Evolutionary conservation across 2,797 vertebrate genomes (phyloP).

Genomic region (Varecia variegata): DNA sequence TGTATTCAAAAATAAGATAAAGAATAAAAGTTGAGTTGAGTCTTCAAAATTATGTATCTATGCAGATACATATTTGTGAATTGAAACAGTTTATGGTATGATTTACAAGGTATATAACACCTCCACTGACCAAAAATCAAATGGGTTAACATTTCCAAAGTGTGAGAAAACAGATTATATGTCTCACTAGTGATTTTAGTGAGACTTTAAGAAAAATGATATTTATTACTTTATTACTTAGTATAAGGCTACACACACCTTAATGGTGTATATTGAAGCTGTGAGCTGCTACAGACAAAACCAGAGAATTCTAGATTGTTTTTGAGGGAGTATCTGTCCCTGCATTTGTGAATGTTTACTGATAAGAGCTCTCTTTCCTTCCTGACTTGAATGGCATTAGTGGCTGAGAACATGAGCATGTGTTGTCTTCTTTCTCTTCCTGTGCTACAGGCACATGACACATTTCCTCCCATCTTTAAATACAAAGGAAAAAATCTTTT

Average conservation of each 20-base stretch:
- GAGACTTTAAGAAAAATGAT: not conserved
- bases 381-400: not conserved
- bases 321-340: not conserved
- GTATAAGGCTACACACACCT: not conserved
- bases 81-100: not conserved
- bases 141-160: not conserved
- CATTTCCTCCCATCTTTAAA: not conserved
- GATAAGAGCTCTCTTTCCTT: not conserved
- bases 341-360: not conserved
- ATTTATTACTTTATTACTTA: not conserved
- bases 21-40: not conserved
- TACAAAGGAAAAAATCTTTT: not conserved
- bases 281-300: not conserved
- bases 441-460: not conserved
- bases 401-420: fast-evolving
- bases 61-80: not conserved
- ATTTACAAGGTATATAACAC: not conserved
- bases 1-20: not conserved
- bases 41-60: not conserved
- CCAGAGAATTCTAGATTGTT: not conserved
- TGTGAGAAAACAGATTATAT: not conserved
- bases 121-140: not conserved
- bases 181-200: not conserved
- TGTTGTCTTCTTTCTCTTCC: not conserved
- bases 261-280: not conserved